Evolutionary conservation across 2,888 invertebrate species (phyloP), one percentile per base, ranked within the genome.

Genomic region (Myathropa florea): DNA sequence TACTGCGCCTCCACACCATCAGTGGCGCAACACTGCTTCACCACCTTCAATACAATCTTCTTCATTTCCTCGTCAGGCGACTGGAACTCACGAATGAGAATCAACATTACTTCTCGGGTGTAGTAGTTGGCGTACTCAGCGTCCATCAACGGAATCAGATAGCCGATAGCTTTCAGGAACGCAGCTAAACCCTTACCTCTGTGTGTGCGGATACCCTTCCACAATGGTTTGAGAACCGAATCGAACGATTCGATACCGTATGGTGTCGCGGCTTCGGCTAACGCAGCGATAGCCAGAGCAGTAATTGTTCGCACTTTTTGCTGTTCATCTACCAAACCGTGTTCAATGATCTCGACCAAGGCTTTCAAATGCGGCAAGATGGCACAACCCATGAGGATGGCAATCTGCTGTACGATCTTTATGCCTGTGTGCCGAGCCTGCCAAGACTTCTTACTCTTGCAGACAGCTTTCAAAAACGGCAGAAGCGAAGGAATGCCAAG

Each of bases 61-160:
- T 99, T 99, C 99, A 99, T 99, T 94, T 99, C 99, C 93, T 99
- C 99, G 93, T 99, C 99, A 0, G 99, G 99, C 78, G 99, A 99
- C 93, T 99, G 99, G 93, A 99, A 99, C 94, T 99, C 99, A 93
- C 99, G 95, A 90, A 99, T 99, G 28, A 99, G 94, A 93, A 99
- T 99, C 93, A 98, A 94, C 93, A 93, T 93, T 63, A 93, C 99
- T 96, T 99, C 99, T 89, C 99, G 95, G 0, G 99, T 99, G 92
- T 99, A 99, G 93, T 99, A 99, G 93, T 99, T 99, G 0, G 99
- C 99, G 91, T 99, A 99, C 93, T 99, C 99, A 77, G 99, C 99
- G 91, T 99, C 99, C 99, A 99, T 99, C 86, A 99, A 94, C 0
- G 99, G 99, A 89, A 99, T 99, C 70, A 99, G 94, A 92, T 99